Percentiles rank a stretch among this genome's conserved stretches.
Conservation (phyloP, 2,888 invertebrate species). For the Agrochola lychnidis region DNA sequence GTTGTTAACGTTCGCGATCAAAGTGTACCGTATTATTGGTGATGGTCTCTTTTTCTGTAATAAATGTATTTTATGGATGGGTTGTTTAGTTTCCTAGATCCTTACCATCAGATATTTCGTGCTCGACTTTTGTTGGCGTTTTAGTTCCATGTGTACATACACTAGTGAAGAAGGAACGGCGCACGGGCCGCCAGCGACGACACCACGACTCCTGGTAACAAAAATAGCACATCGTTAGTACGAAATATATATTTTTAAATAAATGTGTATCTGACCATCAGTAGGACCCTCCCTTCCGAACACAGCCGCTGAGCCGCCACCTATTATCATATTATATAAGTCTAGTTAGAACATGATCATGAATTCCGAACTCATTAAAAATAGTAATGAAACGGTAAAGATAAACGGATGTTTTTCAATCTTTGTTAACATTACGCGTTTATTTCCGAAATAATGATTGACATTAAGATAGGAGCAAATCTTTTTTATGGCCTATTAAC, state of each 20-base stretch:
- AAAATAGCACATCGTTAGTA: slow-evolving; percentile 53
- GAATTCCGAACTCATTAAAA: background rate
- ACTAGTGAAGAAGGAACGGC: slow-evolving; percentile 86
- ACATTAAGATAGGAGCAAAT: slow-evolving; percentile 15
- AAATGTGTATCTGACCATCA: background rate
- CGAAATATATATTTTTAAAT: background rate
- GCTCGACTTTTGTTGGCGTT: slow-evolving; percentile 84
- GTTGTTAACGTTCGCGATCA: slow-evolving; percentile 73
- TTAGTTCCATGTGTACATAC: slow-evolving; percentile 85
- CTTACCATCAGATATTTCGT: slow-evolving; percentile 88
- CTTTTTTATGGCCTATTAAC: slow-evolving; percentile 33
- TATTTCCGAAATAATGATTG: slow-evolving; percentile 19
- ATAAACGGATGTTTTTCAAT: slow-evolving; percentile 12
- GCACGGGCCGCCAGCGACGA: slow-evolving; percentile 90
- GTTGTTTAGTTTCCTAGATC: slow-evolving; percentile 61
- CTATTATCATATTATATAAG: background rate
- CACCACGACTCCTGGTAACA: slow-evolving; percentile 92
- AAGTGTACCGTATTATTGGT: slow-evolving; percentile 84
- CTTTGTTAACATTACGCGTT: slow-evolving; percentile 10
- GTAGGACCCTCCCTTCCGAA: background rate
- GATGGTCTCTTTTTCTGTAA: slow-evolving; percentile 86
- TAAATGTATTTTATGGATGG: slow-evolving; percentile 79
- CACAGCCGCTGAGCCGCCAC: background rate
- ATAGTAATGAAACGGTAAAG: slow-evolving; percentile 1
- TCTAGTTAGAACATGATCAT: background rate